Evolutionary conservation across 2,888 invertebrate species (phyloP), one percentile per base, ranked within the genome.

Genomic region (Cheilosia impressa): DNA sequence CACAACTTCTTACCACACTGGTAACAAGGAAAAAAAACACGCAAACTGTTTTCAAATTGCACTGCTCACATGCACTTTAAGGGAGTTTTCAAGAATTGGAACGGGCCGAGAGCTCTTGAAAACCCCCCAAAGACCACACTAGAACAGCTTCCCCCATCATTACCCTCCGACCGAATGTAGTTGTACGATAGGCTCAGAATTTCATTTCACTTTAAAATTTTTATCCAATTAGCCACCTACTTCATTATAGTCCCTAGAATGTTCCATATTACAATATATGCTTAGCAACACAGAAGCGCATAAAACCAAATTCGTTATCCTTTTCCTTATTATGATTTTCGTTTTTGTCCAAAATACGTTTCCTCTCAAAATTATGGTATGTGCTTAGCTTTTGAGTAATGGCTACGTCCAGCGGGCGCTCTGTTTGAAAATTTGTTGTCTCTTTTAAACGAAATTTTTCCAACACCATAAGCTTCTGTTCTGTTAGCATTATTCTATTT

Each of bases 211-310:
- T 72, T 66, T 77, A 1, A 72, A 41, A 15, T 52, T 68, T 60
- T 22, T 53, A 65, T 63, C 17, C n/a, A 53, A 57, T 31, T 80
- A 75, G 52, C 58, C 43, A 69, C 34, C 55, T 34, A 47, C 53
- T 66, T 66, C 45, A 15, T 57, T 15, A 38, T 34, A 66, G 22
- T 77, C 55, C 62, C 63, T 76, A 85, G 81, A 72, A 50, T 76
- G 53, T 77, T 72, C 41, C 65, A 41, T 78, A 71, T 58, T 31
- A 24, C 13, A 52, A 22, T 24, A 73, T 85, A 81, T 77, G 85
- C 85, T 85, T 85, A 85, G 85, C 76, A 85, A 72, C 85, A 85
- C 85, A 85, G 85, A 85, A 85, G 85, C 81, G 81, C 85, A 85
- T 85, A 76, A 47, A 47, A 62, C 43, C 24, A 84, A 52, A 85